These are phyloP conservation scores for Macropodus opercularis DNA, from an alignment of 2,797 vertebrate genomes.

Conservation along the genomic window DNA sequence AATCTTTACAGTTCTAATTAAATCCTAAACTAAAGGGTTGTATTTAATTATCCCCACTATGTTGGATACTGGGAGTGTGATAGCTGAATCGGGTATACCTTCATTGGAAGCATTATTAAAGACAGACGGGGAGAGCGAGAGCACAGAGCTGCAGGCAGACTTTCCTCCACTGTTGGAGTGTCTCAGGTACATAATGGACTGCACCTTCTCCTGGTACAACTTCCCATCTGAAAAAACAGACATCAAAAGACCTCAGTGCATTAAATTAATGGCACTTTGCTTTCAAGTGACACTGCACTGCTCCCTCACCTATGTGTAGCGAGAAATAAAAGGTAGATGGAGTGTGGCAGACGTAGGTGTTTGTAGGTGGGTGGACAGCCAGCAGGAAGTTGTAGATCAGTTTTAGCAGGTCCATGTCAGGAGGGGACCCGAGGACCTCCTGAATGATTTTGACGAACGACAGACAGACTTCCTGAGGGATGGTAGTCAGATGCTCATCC, in stretches of 20 bases:
- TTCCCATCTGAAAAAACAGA: conserved; percentile 88
- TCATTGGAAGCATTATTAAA: conserved; percentile 82
- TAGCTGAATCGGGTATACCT: conserved; percentile 75
- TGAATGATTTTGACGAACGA: conserved; percentile 99
- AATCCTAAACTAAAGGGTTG: background rate
- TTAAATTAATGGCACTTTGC: conserved; percentile 6
- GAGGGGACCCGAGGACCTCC: conserved; percentile 97
- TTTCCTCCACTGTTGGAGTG: conserved; percentile 88
- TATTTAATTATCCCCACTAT: conserved; percentile 17
- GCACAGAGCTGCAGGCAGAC: conserved; percentile 83
- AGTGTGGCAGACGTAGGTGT: conserved; percentile 99
- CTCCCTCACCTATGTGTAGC: conserved; percentile 90
- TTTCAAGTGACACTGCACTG: background rate
- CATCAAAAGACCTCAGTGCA: conserved; percentile 28
- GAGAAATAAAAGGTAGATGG: conserved; percentile 97
- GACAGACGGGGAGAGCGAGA: conserved; percentile 85
- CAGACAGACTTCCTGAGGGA: conserved; percentile 92
- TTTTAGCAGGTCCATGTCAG: conserved; percentile 91
- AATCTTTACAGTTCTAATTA: conserved; percentile 12
- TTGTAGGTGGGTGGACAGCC: conserved; percentile 96
- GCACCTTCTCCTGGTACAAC: conserved; percentile 95
- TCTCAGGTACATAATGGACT: conserved; percentile 91
- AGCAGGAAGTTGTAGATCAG: conserved; percentile 95
- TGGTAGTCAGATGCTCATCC: conserved; percentile 88
- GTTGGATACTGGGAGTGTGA: background rate